Evolutionary conservation across 2,113 vertebrate species (phyloP), one percentile per base, ranked within the genome.

Genomic region (Ammodytes dubius): DNA sequence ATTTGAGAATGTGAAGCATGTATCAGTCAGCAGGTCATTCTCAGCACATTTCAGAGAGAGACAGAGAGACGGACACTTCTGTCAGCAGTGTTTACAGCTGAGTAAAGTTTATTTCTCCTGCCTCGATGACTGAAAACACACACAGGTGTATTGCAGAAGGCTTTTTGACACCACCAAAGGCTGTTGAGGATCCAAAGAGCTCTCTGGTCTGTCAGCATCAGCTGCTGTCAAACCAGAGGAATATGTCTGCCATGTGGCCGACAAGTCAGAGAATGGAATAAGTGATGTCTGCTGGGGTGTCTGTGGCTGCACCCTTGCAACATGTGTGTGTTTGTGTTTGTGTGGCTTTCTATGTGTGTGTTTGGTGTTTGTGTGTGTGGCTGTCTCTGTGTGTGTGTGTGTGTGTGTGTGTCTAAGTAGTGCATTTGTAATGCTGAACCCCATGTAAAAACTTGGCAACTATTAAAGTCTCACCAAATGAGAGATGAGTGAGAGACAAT

Each of bases 31-130:
- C 40, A 19, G 64, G 58, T 71, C 49, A 9, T 63, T 49, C 59
- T 47, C 40, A 4, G 47, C n/a, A 15, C 15, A 9, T 39, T 63
- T 39, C 12, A 57, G 43, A 58, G 27, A 61, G 45, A 35, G 7
- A n/a, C 5, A 12, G 6, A 43, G 37, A 43, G 4, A 52, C n/a
- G 47, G 43, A 49, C 35, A 14, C 10, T 14, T 57, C 35, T 70
- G 42, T 63, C 39, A 42, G 60, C 15, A 13, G 17, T n/a, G 59
- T 66, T 59, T 70, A 35, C 53, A 53, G 52, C 45, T 17, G 42
- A 50, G 39, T 14, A 8, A 73, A 74, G 65, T 79, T 79, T 75
- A 66, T 79, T 60, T 82, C 40, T 59, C 40, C 13, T 19, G 4
- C 64, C 47, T 59, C 37, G 53, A 11, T 53, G 79, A 73, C 66